phyloP scores from a whole-genome alignment of 2,888 invertebrate genomes.

The Cheilosia pagana region DNA sequence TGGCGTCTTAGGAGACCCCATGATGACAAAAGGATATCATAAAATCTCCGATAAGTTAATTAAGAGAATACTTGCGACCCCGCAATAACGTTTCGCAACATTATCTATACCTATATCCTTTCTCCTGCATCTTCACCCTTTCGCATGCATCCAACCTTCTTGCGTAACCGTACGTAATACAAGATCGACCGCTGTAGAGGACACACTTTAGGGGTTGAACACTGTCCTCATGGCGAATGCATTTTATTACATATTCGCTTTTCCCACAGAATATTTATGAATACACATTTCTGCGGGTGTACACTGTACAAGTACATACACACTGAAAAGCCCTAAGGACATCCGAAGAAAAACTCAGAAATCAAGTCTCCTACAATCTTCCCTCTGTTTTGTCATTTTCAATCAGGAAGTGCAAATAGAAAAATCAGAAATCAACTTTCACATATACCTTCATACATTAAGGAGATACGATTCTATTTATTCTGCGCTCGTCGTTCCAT shows the following conservation, averaged over 20 bases:
- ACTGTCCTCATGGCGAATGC: neutral
- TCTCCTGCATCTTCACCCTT: slow-evolving; percentile 8
- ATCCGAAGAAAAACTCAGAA: slow-evolving; percentile 1
- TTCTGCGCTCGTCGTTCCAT: neutral
- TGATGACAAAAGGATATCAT: slow-evolving; percentile 18
- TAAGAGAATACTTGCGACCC: slow-evolving; percentile 28
- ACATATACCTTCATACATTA: slow-evolving; percentile 9
- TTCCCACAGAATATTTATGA: slow-evolving; percentile 21
- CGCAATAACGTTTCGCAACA: slow-evolving; percentile 19
- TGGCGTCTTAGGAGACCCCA: slow-evolving; percentile 14
- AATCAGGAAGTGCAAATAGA: slow-evolving; percentile 48
- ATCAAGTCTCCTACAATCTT: slow-evolving; percentile 2
- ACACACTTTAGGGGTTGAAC: slow-evolving; percentile 4
- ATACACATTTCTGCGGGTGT: slow-evolving; percentile 26
- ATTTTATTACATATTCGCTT: slow-evolving; percentile 7
- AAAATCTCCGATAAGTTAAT: slow-evolving; percentile 42
- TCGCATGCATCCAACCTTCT: neutral
- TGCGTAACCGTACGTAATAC: neutral
- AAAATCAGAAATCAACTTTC: slow-evolving; percentile 18
- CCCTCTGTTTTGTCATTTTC: neutral
- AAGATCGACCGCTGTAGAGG: neutral
- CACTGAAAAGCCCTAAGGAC: slow-evolving; percentile 6
- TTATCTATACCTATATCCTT: slow-evolving; percentile 2
- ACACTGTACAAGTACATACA: neutral
- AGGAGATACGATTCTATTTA: slow-evolving; percentile 20